Conservation (phyloP, 2,797 vertebrate species). For the Pseudochirops cupreus region DNA sequence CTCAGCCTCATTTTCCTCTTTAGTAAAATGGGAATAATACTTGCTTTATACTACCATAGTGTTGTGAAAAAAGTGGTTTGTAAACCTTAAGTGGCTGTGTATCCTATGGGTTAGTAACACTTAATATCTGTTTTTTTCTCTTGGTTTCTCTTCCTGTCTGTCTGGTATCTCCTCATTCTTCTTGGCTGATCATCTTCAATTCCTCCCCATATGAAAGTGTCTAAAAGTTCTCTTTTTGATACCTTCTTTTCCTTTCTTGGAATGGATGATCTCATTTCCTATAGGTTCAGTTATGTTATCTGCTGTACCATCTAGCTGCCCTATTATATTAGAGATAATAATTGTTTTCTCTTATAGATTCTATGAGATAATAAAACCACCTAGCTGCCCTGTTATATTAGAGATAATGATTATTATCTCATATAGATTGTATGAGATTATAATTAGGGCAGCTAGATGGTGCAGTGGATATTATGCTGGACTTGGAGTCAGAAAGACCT, state of each 20-base stretch:
- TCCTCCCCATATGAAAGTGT: neutral
- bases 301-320: neutral
- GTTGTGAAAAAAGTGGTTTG: neutral
- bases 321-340: too few species aligned
- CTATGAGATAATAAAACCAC: neutral
- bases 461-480: neutral
- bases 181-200: neutral
- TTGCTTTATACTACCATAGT: neutral
- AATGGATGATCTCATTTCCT: neutral
- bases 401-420: neutral
- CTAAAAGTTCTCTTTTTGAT: neutral
- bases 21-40: neutral
- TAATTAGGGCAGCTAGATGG: neutral
- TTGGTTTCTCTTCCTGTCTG: neutral
- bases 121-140: neutral
- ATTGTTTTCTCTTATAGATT: neutral
- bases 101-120: neutral
- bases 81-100: neutral
- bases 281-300: neutral
- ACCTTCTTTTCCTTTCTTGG: neutral
- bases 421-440: neutral
- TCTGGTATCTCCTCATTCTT: neutral
- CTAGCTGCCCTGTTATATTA: too few species aligned
- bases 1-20: neutral
- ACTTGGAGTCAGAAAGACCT: neutral